These are phyloP conservation scores for Crenichthys baileyi DNA, from an alignment of 2,797 vertebrate species.

Conservation along the genomic window DNA sequence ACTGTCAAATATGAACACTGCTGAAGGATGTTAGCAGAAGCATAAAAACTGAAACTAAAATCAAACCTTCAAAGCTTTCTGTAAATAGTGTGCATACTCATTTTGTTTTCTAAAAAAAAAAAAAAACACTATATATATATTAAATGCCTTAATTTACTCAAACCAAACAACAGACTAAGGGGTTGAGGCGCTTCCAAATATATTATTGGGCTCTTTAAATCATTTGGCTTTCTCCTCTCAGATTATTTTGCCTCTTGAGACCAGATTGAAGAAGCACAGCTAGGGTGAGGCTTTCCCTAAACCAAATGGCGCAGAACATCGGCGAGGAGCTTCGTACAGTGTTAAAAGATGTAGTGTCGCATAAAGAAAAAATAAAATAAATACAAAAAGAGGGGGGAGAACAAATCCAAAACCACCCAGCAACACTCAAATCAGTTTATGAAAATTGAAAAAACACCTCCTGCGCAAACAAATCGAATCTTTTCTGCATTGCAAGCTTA, in stretches of 20 bases:
- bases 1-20: conserved; percentile 63
- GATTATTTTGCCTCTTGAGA: conserved; percentile 54
- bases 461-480: conserved; percentile 60
- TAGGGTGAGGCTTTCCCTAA: conserved; percentile 18
- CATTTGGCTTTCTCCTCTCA: conserved; percentile 65
- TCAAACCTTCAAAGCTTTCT: conserved; percentile 57
- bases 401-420: conserved; percentile 27
- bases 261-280: conserved; percentile 35
- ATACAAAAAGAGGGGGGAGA: background rate
- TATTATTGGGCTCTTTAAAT: conserved; percentile 62
- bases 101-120: conserved; percentile 54
- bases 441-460: conserved; percentile 57
- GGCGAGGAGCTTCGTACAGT: conserved; percentile 59
- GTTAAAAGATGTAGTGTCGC: conserved; percentile 77
- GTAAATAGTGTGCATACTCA: conserved; percentile 66
- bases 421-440: conserved; percentile 56
- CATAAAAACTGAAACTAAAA: conserved; percentile 53
- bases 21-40: conserved; percentile 64
- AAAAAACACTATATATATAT: conserved; percentile 75
- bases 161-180: conserved; percentile 60
- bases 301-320: conserved; percentile 34
- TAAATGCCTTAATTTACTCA: conserved; percentile 73
- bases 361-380: conserved; percentile 22
- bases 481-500: conserved; percentile 87
- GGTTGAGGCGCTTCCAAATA: conserved; percentile 62